Conservation (phyloP, 2,113 vertebrate species). For the Petromus typicus region DNA sequence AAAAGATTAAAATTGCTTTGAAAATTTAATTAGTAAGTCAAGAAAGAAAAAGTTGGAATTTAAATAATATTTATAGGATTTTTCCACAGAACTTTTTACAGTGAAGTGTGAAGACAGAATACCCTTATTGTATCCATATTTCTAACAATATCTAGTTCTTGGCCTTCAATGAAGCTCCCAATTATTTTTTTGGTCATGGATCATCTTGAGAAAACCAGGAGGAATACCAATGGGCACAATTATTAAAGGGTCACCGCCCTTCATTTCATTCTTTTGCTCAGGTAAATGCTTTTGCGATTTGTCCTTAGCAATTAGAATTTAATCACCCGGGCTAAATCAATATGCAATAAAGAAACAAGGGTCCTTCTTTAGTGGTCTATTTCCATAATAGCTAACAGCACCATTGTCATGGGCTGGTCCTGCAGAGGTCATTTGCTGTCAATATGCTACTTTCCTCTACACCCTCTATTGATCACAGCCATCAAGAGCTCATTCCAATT, state of each 20-base stretch:
- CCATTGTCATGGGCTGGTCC: slow-evolving; percentile 13
- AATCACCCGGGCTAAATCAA: slow-evolving; percentile 77
- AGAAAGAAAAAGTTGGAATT: neutral
- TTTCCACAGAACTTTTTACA: neutral
- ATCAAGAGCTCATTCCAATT: neutral
- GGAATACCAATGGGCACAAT: slow-evolving; percentile 69
- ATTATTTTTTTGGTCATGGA: slow-evolving; percentile 41
- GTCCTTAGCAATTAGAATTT: slow-evolving; percentile 78
- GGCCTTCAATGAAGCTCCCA: slow-evolving; percentile 42
- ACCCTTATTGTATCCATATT: slow-evolving; percentile 30
- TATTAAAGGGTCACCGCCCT: slow-evolving; percentile 69
- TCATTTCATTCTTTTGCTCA: slow-evolving; percentile 62
- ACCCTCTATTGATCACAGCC: neutral
- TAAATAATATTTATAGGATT: neutral
- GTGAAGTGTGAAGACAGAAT: neutral
- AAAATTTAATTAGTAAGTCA: slow-evolving; percentile 39
- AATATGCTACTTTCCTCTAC: neutral
- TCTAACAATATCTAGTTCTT: neutral
- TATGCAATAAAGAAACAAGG: slow-evolving; percentile 70
- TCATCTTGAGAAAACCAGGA: slow-evolving; percentile 57
- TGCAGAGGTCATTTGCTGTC: slow-evolving; percentile 5
- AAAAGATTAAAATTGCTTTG: neutral
- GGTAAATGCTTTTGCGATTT: slow-evolving; percentile 76
- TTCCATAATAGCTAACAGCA: slow-evolving; percentile 50
- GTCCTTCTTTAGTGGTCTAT: neutral